These are phyloP conservation scores for Tricholaema leucomelas DNA, from an alignment of 2,113 vertebrate species.

Conservation along the genomic window DNA sequence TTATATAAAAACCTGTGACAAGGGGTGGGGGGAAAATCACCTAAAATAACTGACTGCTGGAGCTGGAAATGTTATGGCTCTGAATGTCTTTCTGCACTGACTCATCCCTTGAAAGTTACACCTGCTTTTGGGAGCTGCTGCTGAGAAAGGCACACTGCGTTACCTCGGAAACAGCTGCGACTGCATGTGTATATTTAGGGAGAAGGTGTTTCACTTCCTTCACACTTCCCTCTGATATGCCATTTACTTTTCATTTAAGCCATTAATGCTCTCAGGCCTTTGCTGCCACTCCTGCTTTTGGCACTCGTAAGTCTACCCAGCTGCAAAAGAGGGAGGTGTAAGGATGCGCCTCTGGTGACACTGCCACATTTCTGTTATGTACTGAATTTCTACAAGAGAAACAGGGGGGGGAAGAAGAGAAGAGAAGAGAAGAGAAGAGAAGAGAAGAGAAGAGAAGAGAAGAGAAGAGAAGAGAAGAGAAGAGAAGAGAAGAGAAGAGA, in stretches of 20 bases:
- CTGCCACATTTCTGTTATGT: neutral
- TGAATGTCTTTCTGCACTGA: slow-evolving; percentile 24
- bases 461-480: too few species aligned
- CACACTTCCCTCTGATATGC: slow-evolving; percentile 21
- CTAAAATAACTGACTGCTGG: slow-evolving; percentile 29
- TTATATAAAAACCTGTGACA: neutral
- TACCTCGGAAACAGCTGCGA: slow-evolving; percentile 50
- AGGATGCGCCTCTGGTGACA: neutral
- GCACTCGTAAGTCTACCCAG: neutral
- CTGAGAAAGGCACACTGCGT: slow-evolving; percentile 38
- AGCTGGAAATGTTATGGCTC: neutral
- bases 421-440: too few species aligned
- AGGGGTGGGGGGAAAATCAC: neutral
- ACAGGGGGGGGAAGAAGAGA: neutral
- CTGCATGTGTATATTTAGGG: slow-evolving; percentile 51
- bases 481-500: too few species aligned
- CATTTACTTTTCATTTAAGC: slow-evolving; percentile 50
- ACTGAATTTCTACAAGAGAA: neutral
- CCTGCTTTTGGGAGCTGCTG: slow-evolving; percentile 46
- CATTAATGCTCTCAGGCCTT: slow-evolving; percentile 11
- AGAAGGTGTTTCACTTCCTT: slow-evolving; percentile 39
- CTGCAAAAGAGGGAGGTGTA: neutral
- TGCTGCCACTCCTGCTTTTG: neutral
- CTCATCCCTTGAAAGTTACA: slow-evolving; percentile 39
- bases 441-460: too few species aligned